Conservation (phyloP, 2,888 invertebrate species). For the Julus scandinavius region DNA sequence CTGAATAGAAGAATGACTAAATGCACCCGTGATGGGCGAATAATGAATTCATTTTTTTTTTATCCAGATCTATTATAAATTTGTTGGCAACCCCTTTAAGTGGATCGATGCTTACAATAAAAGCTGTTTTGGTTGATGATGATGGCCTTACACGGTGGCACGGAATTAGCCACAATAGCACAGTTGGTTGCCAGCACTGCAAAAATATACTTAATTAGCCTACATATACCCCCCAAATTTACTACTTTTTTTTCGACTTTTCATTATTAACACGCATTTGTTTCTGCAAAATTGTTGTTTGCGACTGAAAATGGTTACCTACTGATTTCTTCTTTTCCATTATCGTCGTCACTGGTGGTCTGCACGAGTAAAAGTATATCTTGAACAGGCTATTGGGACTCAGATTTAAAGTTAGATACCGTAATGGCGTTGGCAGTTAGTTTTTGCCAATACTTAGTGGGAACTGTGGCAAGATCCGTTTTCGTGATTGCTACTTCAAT, state of each 20-base stretch:
- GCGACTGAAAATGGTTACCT: neutral
- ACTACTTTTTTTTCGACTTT: neutral
- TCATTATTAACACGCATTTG: neutral
- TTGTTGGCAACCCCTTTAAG: conserved; percentile 27
- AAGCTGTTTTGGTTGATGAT: conserved; percentile 15
- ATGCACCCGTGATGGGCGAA: neutral
- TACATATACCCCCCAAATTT: conserved; percentile 5
- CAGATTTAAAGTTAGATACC: neutral
- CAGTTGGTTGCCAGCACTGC: conserved; percentile 7
- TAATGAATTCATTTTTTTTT: neutral
- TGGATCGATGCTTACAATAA: conserved; percentile 14
- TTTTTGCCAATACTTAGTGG: neutral
- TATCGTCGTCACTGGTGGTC: conserved; percentile 20
- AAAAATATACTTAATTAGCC: conserved; percentile 43
- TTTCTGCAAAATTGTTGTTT: neutral
- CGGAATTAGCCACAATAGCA: conserved; percentile 26
- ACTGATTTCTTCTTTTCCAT: neutral
- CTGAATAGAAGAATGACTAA: conserved; percentile 1
- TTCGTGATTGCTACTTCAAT: neutral
- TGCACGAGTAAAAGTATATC: neutral
- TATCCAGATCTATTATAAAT: conserved; percentile 13
- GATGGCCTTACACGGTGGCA: neutral
- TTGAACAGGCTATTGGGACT: neutral
- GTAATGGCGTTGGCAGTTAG: neutral
- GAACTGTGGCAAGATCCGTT: neutral